Evolutionary conservation across 1,140 invertebrate species (phyloP).

Genomic region (Microplitis mediator): DNA sequence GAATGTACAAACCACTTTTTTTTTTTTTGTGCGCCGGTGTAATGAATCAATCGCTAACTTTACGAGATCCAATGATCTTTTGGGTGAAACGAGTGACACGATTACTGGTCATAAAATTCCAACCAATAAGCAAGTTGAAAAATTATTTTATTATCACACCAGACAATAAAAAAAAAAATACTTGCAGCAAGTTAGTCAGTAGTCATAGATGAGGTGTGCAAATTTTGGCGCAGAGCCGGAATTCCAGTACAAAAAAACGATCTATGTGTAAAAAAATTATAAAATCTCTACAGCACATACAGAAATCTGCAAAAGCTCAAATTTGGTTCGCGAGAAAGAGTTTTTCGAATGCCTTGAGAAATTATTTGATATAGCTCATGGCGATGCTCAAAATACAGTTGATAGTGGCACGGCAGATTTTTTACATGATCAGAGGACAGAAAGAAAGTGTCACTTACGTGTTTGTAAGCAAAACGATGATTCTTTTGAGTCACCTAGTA

Average conservation of each 20-base stretch:
- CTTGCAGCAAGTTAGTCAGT: not conserved
- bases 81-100: slow-evolving; percentile 17
- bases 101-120: slow-evolving; percentile 22
- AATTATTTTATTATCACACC: slow-evolving; percentile 20
- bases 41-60: slow-evolving; percentile 12
- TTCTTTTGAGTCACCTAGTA: not conserved
- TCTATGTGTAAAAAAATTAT: slow-evolving; percentile 15
- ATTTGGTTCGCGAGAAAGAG: not conserved
- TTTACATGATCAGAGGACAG: not conserved
- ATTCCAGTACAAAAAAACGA: not conserved
- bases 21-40: no score
- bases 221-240: slow-evolving; percentile 14
- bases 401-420: not conserved
- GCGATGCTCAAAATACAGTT: not conserved
- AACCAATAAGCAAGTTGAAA: slow-evolving; percentile 18
- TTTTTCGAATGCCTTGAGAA: not conserved
- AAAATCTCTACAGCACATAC: slow-evolving; percentile 6
- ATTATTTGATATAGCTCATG: slow-evolving; percentile 1
- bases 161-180: slow-evolving; percentile 18
- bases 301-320: not conserved
- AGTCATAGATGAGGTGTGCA: slow-evolving; percentile 6
- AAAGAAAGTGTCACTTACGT: not conserved
- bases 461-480: not conserved
- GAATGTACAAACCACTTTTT: no score
- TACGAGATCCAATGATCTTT: slow-evolving; percentile 9